These are phyloP conservation scores for Cephus nigrinus DNA, from an alignment of 2,888 invertebrate species.

Conservation along the genomic window DNA sequence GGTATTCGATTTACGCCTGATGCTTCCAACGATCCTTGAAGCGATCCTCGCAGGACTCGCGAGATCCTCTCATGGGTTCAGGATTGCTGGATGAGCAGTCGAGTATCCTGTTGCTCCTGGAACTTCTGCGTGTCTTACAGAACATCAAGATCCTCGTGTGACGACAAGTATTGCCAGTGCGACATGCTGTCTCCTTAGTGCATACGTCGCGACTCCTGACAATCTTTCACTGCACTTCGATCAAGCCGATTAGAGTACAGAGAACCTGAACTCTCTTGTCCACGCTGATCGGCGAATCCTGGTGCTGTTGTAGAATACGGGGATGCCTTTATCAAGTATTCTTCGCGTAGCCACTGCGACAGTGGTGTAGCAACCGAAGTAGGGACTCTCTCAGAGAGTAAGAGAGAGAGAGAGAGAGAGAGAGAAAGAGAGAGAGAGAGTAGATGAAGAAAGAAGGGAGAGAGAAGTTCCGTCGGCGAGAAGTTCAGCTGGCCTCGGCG, in stretches of 20 bases:
- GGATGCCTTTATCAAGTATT: background rate
- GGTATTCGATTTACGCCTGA: background rate
- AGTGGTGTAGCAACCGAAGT: background rate
- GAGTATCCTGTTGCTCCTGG: background rate
- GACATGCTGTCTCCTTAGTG: background rate
- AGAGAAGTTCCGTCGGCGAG: constrained; percentile 28
- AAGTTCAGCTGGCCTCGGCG: constrained; percentile 63
- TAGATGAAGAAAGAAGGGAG: constrained; percentile 18
- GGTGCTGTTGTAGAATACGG: background rate
- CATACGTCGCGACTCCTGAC: background rate
- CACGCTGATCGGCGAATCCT: background rate
- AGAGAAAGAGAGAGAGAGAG: constrained; percentile 21
- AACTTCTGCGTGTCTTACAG: background rate
- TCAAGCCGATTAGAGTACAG: background rate
- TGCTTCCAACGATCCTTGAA: background rate
- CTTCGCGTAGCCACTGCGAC: background rate
- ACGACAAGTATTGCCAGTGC: background rate
- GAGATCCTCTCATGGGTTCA: background rate
- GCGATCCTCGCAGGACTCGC: background rate
- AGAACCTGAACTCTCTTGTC: background rate
- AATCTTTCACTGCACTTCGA: background rate
- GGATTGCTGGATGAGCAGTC: background rate
- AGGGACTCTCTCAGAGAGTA: constrained; percentile 8
- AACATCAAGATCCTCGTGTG: background rate
- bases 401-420: constrained; percentile 20